Evolutionary conservation across 2,113 vertebrate genomes (phyloP), one percentile per base, ranked within the genome.

Genomic region (Glaucidium brasilianum): DNA sequence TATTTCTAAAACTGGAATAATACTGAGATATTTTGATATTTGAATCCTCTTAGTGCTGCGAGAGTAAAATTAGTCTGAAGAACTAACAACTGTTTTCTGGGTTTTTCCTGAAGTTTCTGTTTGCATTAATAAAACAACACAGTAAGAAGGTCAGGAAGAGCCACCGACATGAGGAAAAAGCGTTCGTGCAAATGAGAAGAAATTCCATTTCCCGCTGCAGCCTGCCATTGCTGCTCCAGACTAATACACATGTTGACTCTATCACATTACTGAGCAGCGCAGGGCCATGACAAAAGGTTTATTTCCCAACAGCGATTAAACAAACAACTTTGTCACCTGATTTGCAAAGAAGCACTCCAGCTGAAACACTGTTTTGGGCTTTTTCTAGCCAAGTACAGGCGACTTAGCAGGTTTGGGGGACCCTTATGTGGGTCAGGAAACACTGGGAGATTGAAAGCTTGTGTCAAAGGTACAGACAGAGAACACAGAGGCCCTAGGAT

Each of bases 281-380:
- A 63, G 55, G 21, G 85, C 80, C 79, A 80, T 67, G n/a, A 88
- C 60, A 85, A 87, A 79, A 88, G 73, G 20, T 86, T 93, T 91
- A 34, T 15, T 79, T 64, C 73, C 56, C 85, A 72, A 47, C 3
- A 92, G 39, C 10, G 15, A 77, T 77, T 73, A 85, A 82, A 84
- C 2, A 90, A 95, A 60, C 60, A 78, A 45, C 12, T 89, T 66
- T 21, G 34, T 39, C 58, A 73, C 30, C 23, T 1, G 0, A 41
- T 80, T 73, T 93, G 80, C 49, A 96, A 92, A 92, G 12, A 89
- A 91, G 72, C 67, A 90, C 74, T 91, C 62, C 86, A 86, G 85
- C 50, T 22, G 49, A 96, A 96, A 67, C 6, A 56, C 16, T n/a
- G 37, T 35, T 94, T 60, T 80, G 25, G 39, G 8, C 49, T 73